A percentile compares a stretch with the other conserved stretches of the same genome.
Conservation (phyloP, 1,140 invertebrate species). For the Habropoda laboriosa region DNA sequence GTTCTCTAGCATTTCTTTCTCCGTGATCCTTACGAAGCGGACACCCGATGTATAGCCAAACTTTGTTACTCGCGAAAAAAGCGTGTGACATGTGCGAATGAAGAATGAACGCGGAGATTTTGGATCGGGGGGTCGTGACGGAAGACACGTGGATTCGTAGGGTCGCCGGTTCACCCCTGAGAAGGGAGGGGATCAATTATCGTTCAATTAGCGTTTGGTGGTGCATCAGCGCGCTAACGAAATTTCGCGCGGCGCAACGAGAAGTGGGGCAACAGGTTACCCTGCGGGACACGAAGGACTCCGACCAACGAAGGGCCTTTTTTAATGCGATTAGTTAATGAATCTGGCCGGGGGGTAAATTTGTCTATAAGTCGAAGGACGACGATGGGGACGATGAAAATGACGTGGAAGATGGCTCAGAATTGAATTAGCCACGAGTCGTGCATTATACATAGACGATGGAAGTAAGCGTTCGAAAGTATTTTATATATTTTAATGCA, state of each 20-base stretch:
- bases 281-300: background rate
- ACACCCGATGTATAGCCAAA: too few relatives aligned
- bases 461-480: too few relatives aligned
- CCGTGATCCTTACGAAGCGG: too few relatives aligned
- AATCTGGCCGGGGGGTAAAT: background rate
- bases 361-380: background rate
- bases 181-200: slow-evolving; percentile 37
- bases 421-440: background rate
- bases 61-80: too few relatives aligned
- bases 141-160: background rate
- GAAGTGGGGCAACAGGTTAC: slow-evolving; percentile 25
- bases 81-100: too few relatives aligned
- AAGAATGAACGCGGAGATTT: background rate
- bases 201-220: slow-evolving; percentile 36
- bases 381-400: background rate
- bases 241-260: slow-evolving; percentile 4
- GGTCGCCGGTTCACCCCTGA: background rate
- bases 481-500: too few relatives aligned
- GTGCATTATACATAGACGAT: too few relatives aligned
- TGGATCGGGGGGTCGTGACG: too few relatives aligned
- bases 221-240: slow-evolving; percentile 23
- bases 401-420: too few relatives aligned
- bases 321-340: slow-evolving; percentile 18
- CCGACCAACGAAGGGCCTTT: background rate
- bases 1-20: too few relatives aligned